Percentiles rank a stretch among this genome's conserved stretches.
phyloP scores from a whole-genome alignment of 1,140 invertebrate genomes.

The Ectropis grisescens region DNA sequence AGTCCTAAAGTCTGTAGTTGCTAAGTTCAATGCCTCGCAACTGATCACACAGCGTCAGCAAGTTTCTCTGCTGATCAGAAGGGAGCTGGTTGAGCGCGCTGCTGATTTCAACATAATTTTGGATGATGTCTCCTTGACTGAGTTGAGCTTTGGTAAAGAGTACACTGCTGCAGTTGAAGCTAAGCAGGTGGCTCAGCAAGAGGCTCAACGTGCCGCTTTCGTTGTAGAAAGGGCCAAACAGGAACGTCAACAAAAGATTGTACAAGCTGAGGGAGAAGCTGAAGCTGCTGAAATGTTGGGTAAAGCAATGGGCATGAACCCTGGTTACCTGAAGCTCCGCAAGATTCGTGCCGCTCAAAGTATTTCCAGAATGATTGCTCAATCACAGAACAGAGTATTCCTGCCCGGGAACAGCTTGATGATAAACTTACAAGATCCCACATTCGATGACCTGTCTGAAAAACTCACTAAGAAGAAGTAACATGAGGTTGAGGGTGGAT shows the following conservation, averaged over 20 bases:
- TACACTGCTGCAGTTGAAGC: slow-evolving; percentile 99
- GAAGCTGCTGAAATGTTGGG: slow-evolving; percentile 98
- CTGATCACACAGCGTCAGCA: slow-evolving; percentile 98
- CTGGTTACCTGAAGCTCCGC: slow-evolving; percentile 97
- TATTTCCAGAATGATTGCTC: slow-evolving; percentile 97
- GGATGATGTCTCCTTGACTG: slow-evolving; percentile 99
- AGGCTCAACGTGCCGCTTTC: slow-evolving; percentile 98
- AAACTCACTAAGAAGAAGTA: slow-evolving; percentile 87
- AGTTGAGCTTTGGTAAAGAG: slow-evolving; percentile 98
- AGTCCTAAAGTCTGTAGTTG: slow-evolving; percentile 98
- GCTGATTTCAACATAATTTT: slow-evolving; percentile 98
- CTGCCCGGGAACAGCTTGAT: slow-evolving; percentile 93
- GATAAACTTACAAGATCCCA: slow-evolving; percentile 96
- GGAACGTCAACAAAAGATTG: slow-evolving; percentile 99
- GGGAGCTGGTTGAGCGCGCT: slow-evolving; percentile 96
- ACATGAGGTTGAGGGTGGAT: slow-evolving; percentile 59
- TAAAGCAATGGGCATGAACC: slow-evolving; percentile 93
- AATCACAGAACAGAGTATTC: slow-evolving; percentile 95
- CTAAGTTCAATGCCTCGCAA: slow-evolving; percentile 99
- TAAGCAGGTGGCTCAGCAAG: slow-evolving; percentile 99
- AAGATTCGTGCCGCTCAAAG: slow-evolving; percentile 98
- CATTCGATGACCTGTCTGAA: slow-evolving; percentile 90
- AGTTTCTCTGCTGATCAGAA: slow-evolving; percentile 93
- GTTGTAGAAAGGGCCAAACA: slow-evolving; percentile 98
- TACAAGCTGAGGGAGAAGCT: slow-evolving; percentile 99